These are phyloP conservation scores for Smutsia temminckii DNA, from an alignment of 2,797 vertebrate species.

Conservation along the genomic window DNA sequence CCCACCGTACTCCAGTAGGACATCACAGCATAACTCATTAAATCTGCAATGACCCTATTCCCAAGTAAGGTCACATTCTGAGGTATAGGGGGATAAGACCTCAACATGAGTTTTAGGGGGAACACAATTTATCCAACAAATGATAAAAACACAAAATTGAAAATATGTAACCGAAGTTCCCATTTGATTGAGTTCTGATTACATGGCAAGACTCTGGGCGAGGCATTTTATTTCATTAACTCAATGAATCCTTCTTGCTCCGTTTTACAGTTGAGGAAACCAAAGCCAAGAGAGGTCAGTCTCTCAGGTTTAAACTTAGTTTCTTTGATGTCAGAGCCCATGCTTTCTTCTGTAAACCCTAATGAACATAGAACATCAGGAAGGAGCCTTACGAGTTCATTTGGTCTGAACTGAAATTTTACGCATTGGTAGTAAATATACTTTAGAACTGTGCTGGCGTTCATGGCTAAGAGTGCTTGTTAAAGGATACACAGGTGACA, in stretches of 20 bases:
- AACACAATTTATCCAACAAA: background rate
- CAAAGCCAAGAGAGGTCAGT: background rate
- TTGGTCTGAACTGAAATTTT: background rate
- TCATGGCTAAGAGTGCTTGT: background rate
- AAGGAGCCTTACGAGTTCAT: background rate
- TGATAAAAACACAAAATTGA: background rate
- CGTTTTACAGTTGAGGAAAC: background rate
- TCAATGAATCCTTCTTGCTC: background rate
- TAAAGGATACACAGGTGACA: background rate
- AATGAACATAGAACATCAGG: background rate
- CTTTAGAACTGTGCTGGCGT: background rate
- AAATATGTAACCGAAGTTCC: background rate
- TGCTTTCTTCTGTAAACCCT: background rate
- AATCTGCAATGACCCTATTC: background rate
- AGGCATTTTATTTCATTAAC: background rate
- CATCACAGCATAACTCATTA: background rate
- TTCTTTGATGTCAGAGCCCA: background rate
- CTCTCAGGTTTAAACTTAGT: background rate
- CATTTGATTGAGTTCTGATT: background rate
- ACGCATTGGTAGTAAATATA: background rate
- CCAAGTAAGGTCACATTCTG: background rate
- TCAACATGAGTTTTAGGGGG: background rate
- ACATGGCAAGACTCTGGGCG: background rate
- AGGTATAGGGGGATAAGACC: background rate
- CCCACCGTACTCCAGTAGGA: background rate